These are phyloP conservation scores for Diceros bicornis DNA, from an alignment of 2,797 vertebrate species.

Conservation along the genomic window DNA sequence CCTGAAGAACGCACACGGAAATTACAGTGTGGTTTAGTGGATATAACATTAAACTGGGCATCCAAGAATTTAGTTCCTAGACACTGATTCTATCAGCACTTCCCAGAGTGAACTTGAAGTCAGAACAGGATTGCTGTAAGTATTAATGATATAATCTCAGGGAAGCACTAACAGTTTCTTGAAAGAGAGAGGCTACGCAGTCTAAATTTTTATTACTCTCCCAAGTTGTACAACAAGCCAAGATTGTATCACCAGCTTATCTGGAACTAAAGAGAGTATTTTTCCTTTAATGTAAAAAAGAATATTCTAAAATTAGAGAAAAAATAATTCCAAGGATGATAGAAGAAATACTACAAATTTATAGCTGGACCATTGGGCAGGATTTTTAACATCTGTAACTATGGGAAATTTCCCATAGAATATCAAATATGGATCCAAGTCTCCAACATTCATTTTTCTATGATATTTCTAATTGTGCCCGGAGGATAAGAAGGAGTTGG, in stretches of 20 bases:
- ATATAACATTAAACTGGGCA: slow-evolving; percentile 1
- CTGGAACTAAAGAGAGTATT: slow-evolving; percentile 34
- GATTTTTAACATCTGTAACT: slow-evolving; percentile 83
- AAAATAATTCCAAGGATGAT: slow-evolving; percentile 68
- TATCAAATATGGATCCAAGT: slow-evolving; percentile 84
- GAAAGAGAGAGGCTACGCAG: not conserved
- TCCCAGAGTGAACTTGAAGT: slow-evolving; percentile 48
- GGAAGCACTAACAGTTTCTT: slow-evolving; percentile 33
- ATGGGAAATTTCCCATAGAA: slow-evolving; percentile 82
- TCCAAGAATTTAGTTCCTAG: not conserved
- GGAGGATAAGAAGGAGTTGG: slow-evolving; percentile 85
- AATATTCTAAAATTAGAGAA: slow-evolving; percentile 60
- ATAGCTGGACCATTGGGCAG: slow-evolving; percentile 73
- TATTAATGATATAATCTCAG: slow-evolving; percentile 38
- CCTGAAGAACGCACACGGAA: slow-evolving; percentile 41
- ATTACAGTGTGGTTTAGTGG: not conserved
- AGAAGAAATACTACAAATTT: slow-evolving; percentile 68
- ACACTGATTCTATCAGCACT: not conserved
- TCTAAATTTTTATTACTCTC: slow-evolving; percentile 42
- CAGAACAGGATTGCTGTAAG: not conserved
- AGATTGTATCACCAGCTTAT: slow-evolving; percentile 41
- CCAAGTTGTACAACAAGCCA: slow-evolving; percentile 13
- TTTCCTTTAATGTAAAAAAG: slow-evolving; percentile 64
- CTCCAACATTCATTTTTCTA: slow-evolving; percentile 84
- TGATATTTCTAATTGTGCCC: slow-evolving; percentile 87